Conservation (phyloP, 2,797 vertebrate genomes). For the Staurois parvus region DNA sequence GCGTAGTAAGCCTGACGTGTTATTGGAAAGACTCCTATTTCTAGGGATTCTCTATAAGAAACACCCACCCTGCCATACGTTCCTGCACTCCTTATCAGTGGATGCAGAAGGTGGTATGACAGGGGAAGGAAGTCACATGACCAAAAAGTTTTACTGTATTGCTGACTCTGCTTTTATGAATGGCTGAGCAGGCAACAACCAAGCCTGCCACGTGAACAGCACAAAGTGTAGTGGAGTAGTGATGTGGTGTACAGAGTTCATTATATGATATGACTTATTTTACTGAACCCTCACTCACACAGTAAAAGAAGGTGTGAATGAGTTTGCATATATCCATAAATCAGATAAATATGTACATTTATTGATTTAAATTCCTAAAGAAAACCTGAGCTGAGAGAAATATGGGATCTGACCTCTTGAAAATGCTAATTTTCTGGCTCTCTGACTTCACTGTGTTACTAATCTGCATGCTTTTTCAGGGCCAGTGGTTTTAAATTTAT, state of each 20-base stretch:
- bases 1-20: not conserved
- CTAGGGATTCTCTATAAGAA: not conserved
- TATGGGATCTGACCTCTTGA: no score
- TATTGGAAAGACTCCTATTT: not conserved
- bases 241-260: conserved; percentile 43
- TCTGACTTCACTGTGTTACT: no score
- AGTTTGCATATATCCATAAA: no score
- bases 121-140: conserved; percentile 35
- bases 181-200: conserved; percentile 11
- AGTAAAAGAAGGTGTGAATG: not conserved
- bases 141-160: not conserved
- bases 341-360: no score
- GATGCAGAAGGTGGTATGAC: conserved; percentile 17
- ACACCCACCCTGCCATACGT: not conserved
- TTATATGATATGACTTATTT: not conserved
- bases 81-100: not conserved
- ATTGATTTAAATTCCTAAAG: no score
- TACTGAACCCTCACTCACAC: conserved; percentile 1
- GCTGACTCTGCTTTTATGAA: conserved; percentile 34
- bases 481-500: no score
- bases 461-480: no score
- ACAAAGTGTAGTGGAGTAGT: not conserved
- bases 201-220: conserved; percentile 8
- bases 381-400: no score
- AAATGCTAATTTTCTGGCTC: no score